phyloP scores from a whole-genome alignment of 2,113 vertebrate species.

The Dromaius novaehollandiae region DNA sequence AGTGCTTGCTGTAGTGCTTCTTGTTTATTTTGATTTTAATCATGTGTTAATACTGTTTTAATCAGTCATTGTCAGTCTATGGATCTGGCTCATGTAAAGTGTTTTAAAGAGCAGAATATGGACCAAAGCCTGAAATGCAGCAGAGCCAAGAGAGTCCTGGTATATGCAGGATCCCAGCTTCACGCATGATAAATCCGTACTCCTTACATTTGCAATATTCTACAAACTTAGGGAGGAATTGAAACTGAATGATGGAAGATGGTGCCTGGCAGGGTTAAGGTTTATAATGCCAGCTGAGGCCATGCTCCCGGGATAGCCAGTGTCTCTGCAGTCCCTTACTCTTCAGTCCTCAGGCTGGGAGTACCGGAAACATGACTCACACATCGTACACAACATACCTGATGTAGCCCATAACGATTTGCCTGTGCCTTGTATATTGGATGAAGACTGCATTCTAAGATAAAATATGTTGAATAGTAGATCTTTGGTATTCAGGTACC shows the following conservation, averaged over 20 bases:
- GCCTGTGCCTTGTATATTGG: background rate
- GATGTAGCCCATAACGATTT: background rate
- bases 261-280: background rate
- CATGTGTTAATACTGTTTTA: background rate
- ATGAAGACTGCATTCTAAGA: background rate
- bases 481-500: background rate
- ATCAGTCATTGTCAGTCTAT: background rate
- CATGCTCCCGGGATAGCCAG: background rate
- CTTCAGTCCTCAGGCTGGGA: background rate
- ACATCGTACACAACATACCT: background rate
- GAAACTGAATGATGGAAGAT: background rate
- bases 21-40: background rate
- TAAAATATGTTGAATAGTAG: background rate
- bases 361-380: background rate
- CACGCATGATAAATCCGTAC: background rate
- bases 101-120: background rate
- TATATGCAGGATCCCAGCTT: background rate
- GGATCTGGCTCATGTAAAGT: background rate
- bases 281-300: background rate
- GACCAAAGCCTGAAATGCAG: background rate
- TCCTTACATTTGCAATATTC: background rate
- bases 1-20: background rate
- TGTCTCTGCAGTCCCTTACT: background rate
- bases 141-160: background rate
- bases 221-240: background rate